A percentile compares a stretch with the other conserved stretches of the same genome.
Conservation (phyloP, 2,797 vertebrate genomes). For the Coregonus ussuriensis region DNA sequence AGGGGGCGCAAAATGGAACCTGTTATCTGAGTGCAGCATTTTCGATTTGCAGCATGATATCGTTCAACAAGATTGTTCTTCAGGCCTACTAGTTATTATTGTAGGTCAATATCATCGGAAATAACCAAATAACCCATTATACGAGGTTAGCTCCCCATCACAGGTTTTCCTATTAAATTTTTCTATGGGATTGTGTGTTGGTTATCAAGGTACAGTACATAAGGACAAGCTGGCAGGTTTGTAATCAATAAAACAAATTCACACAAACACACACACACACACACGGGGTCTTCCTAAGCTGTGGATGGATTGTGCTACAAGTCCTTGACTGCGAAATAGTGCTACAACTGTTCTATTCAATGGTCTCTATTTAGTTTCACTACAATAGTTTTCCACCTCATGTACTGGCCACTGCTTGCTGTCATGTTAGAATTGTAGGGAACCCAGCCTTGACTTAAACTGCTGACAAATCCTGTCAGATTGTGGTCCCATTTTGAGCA, state of each 20-base stretch:
- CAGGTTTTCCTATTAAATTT: too few species aligned
- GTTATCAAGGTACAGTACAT: too few species aligned
- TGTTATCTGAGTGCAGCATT: too few species aligned
- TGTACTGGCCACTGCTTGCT: too few species aligned
- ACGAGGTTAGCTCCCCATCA: too few species aligned
- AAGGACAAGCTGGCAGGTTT: conserved; percentile 40
- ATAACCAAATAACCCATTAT: not conserved
- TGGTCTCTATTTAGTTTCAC: conserved; percentile 9
- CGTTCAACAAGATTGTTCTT: not conserved
- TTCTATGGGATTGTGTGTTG: too few species aligned
- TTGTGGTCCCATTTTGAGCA: too few species aligned
- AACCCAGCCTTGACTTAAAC: too few species aligned
- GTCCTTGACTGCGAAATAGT: conserved; percentile 13
- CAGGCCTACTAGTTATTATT: not conserved
- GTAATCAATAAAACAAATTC: conserved; percentile 59
- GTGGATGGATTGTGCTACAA: conserved; percentile 6
- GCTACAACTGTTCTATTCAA: conserved; percentile 17
- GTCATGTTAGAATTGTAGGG: too few species aligned
- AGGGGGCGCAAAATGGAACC: not conserved
- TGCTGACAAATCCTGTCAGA: too few species aligned
- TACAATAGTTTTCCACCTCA: not conserved
- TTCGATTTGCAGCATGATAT: not conserved
- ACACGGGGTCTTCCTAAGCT: not conserved
- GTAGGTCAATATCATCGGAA: not conserved
- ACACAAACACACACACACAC: conserved; percentile 30